Percentiles rank a stretch among this genome's conserved stretches.
Conservation (phyloP, 2,113 vertebrate species). For the Sapajus apella region DNA sequence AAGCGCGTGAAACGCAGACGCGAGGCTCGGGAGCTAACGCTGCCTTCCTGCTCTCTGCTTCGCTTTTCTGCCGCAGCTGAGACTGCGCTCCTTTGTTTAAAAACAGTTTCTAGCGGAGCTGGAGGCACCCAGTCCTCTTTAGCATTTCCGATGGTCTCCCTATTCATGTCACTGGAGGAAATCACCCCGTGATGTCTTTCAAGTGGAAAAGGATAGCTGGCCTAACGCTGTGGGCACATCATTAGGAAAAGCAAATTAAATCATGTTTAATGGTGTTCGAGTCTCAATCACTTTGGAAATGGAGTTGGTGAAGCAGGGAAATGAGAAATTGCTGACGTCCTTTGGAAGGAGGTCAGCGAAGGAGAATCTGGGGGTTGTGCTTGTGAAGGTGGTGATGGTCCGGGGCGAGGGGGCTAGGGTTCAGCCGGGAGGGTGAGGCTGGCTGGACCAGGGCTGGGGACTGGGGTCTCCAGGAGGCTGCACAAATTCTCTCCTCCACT, state of each 20-base stretch:
- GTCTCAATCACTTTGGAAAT: background rate
- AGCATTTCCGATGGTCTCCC: constrained; percentile 56
- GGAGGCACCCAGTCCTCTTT: background rate
- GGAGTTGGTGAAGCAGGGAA: constrained; percentile 53
- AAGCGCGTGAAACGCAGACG: background rate
- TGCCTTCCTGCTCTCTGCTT: background rate
- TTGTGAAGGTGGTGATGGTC: accelerated
- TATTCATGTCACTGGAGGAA: constrained; percentile 66
- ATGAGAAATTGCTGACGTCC: background rate
- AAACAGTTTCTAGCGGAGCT: background rate
- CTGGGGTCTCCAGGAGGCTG: background rate
- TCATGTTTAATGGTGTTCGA: constrained; percentile 56
- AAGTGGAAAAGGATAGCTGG: constrained; percentile 67
- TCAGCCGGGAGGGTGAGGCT: background rate
- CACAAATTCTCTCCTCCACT: too few species aligned
- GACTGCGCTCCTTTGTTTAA: constrained; percentile 39
- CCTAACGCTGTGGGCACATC: constrained; percentile 23
- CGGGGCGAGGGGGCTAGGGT: accelerated
- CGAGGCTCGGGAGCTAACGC: accelerated
- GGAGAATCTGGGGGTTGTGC: accelerated
- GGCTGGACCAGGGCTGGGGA: background rate
- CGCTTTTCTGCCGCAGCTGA: background rate
- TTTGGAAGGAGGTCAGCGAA: background rate
- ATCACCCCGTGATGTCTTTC: constrained; percentile 63
- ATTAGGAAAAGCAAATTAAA: constrained; percentile 75